A percentile compares a stretch with the other conserved stretches of the same genome.
Evolutionary conservation across 2,888 invertebrate species (phyloP).

Genomic region (Anoncus sp.): DNA sequence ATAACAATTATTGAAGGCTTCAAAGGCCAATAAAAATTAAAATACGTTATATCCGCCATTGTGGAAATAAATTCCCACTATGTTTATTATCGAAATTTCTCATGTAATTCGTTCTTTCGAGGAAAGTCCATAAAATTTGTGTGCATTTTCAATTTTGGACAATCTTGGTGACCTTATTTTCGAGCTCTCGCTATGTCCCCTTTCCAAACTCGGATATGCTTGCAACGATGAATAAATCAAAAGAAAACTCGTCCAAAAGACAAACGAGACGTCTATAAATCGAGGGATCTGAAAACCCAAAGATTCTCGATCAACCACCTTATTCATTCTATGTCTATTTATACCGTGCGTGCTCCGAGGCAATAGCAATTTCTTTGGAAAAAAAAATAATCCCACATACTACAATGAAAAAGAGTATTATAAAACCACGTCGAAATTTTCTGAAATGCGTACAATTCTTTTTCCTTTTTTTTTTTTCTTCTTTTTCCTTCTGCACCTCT

Average conservation of each 20-base stretch:
- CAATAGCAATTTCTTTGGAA: slow-evolving; percentile 16
- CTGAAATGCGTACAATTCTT: slow-evolving; percentile 36
- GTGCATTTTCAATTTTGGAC: no score
- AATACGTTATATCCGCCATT: no score
- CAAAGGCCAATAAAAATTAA: no score
- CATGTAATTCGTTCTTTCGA: no score
- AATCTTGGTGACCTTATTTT: no score
- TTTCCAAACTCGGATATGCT: neutral
- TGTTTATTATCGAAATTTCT: no score
- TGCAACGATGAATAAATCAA: neutral
- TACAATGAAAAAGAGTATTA: slow-evolving; percentile 29
- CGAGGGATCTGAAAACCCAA: neutral
- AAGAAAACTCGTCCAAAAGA: neutral
- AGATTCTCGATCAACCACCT: neutral
- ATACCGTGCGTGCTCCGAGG: slow-evolving; percentile 30
- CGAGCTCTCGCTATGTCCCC: no score
- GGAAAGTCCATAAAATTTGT: neutral
- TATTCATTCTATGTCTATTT: slow-evolving; percentile 34
- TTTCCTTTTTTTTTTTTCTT: slow-evolving; percentile 9
- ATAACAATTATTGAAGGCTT: no score
- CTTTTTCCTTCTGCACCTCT: slow-evolving; percentile 10
- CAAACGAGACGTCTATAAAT: slow-evolving; percentile 15
- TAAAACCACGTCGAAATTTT: slow-evolving; percentile 41
- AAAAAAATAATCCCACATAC: slow-evolving; percentile 17
- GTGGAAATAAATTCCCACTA: no score